These are phyloP conservation scores for Torymus texanus DNA, from an alignment of 2,888 invertebrate species.

Conservation along the genomic window DNA sequence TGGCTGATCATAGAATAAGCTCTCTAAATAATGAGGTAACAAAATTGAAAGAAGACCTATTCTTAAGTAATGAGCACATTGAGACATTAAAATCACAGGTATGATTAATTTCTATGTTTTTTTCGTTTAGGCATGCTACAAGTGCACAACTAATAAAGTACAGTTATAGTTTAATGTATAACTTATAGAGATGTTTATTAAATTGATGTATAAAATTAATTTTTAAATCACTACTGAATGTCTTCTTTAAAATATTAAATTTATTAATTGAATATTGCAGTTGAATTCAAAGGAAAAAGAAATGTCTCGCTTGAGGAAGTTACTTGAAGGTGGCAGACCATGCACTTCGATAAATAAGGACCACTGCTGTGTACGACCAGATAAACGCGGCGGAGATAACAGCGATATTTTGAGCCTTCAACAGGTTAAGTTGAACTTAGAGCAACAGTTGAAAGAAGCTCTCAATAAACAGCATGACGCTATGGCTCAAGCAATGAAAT, in stretches of 20 bases:
- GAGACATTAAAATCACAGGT: constrained; percentile 71
- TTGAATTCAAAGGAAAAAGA: constrained; percentile 79
- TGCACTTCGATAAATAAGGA: constrained; percentile 81
- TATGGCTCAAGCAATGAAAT: constrained; percentile 84
- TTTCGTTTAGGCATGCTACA: constrained; percentile 38
- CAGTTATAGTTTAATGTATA: constrained; percentile 12
- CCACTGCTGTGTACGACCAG: constrained; percentile 80
- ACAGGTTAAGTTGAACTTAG: constrained; percentile 79
- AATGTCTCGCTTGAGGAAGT: constrained; percentile 81
- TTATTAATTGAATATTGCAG: constrained; percentile 59
- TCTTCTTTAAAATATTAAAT: too few relatives aligned
- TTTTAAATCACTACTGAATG: neutral
- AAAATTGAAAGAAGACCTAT: constrained; percentile 69
- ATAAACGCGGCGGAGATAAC: constrained; percentile 68
- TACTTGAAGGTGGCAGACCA: constrained; percentile 85
- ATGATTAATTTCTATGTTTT: constrained; percentile 56
- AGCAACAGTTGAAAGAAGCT: constrained; percentile 77
- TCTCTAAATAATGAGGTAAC: constrained; percentile 71
- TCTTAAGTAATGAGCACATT: constrained; percentile 67
- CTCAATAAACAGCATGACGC: constrained; percentile 86
- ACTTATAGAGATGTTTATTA: too few relatives aligned
- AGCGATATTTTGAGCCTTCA: constrained; percentile 71
- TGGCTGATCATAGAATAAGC: constrained; percentile 72
- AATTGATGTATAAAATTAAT: neutral
- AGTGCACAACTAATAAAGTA: constrained; percentile 8